Percentiles rank a stretch among this genome's conserved stretches.
phyloP scores from a whole-genome alignment of 2,797 vertebrate genomes.

The Darevskia nairensis region DNA sequence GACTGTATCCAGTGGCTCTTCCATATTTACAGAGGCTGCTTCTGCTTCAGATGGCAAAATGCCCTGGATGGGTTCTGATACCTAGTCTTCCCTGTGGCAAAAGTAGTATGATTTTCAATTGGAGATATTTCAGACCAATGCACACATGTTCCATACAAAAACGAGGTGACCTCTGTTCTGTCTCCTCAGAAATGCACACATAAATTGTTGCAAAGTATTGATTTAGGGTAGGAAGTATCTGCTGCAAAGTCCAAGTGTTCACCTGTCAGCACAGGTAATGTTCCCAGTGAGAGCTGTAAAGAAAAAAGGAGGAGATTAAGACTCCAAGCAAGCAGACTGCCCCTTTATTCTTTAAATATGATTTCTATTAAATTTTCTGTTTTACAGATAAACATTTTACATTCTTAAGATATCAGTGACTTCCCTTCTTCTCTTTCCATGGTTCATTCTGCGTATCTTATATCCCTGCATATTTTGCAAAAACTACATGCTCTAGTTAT shows the following conservation, averaged over 20 bases:
- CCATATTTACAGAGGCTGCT: too few species aligned
- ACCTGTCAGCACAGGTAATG: background rate
- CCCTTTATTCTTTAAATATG: background rate
- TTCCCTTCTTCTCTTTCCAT: too few species aligned
- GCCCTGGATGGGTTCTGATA: background rate
- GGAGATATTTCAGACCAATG: background rate
- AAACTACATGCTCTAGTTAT: too few species aligned
- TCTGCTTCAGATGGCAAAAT: too few species aligned
- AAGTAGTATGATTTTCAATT: too few species aligned
- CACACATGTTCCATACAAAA: background rate
- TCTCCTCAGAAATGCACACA: background rate
- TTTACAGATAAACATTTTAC: too few species aligned
- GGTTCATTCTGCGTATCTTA: too few species aligned
- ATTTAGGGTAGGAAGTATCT: background rate
- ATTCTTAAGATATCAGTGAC: too few species aligned
- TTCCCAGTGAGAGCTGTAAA: background rate
- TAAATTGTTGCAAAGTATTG: background rate
- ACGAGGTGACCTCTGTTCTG: background rate
- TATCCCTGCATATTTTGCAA: too few species aligned
- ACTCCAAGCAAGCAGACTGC: background rate
- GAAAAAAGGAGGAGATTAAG: background rate
- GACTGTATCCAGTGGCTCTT: too few species aligned
- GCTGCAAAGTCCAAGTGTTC: background rate
- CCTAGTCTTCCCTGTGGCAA: background rate
- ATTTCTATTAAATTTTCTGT: too few species aligned